phyloP scores from a whole-genome alignment of 2,113 vertebrate genomes.

The Connochaetes taurinus region DNA sequence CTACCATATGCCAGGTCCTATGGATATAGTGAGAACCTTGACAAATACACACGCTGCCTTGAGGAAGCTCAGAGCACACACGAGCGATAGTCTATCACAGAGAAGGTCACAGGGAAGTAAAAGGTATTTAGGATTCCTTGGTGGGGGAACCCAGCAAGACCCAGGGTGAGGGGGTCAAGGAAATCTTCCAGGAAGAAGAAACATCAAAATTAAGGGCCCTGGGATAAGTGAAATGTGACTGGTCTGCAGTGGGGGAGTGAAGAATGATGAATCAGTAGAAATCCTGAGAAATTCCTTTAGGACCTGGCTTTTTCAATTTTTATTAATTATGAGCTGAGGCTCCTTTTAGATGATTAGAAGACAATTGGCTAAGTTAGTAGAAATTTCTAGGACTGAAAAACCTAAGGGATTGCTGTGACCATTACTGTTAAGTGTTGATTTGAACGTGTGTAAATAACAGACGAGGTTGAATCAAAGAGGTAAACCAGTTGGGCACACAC shows the following conservation, averaged over 20 bases:
- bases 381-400: background rate
- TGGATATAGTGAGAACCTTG: background rate
- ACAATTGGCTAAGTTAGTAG: background rate
- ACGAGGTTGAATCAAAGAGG: background rate
- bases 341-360: background rate
- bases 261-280: background rate
- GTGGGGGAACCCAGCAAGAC: background rate
- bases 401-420: background rate
- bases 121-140: background rate
- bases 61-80: background rate
- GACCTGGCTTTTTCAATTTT: background rate
- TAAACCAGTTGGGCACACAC: background rate
- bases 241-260: background rate
- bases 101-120: background rate
- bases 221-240: background rate
- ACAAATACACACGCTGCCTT: conserved; percentile 8
- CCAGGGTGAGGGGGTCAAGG: background rate
- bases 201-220: background rate
- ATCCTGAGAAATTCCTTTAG: background rate
- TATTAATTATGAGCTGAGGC: background rate
- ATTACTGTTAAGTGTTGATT: background rate
- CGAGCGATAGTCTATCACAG: background rate
- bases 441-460: background rate
- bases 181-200: background rate
- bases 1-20: background rate